Evolutionary conservation across 2,113 vertebrate genomes (phyloP).

Genomic region (Cynoglossus semilaevis): DNA sequence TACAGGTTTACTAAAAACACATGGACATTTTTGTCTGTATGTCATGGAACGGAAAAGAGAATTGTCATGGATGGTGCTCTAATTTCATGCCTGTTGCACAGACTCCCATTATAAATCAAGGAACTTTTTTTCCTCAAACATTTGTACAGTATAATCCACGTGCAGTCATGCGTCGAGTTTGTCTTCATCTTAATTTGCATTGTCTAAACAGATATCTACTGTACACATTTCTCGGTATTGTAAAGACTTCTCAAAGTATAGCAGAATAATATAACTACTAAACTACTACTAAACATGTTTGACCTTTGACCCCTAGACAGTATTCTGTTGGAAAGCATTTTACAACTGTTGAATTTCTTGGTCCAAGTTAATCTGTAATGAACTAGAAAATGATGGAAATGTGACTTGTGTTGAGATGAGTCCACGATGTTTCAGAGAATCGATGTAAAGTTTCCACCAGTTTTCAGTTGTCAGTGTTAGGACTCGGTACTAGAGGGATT

Average conservation of each 20-base stretch:
- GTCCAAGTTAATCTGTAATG: no score
- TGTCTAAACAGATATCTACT: constrained; percentile 30
- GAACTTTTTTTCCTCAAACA: constrained; percentile 14
- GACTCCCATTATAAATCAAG: constrained; percentile 31
- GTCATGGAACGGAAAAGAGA: constrained; percentile 28
- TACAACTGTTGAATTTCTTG: no score
- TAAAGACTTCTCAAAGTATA: neutral
- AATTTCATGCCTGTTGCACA: constrained; percentile 45
- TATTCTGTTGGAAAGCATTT: no score
- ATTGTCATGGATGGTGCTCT: constrained; percentile 48
- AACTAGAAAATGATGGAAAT: no score
- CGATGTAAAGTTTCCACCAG: no score
- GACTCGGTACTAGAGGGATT: no score
- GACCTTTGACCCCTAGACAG: no score
- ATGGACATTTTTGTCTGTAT: constrained; percentile 15
- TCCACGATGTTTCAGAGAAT: no score
- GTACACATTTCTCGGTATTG: neutral
- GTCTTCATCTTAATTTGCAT: constrained; percentile 18
- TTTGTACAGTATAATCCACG: constrained; percentile 39
- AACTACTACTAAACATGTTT: no score
- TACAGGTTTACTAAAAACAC: constrained; percentile 26
- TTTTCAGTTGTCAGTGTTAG: no score
- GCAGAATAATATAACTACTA: no score
- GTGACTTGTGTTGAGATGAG: no score
- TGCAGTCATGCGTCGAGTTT: constrained; percentile 32